Conservation (phyloP, 2,888 invertebrate genomes). For the Caenorhabditis macrosperma region DNA sequence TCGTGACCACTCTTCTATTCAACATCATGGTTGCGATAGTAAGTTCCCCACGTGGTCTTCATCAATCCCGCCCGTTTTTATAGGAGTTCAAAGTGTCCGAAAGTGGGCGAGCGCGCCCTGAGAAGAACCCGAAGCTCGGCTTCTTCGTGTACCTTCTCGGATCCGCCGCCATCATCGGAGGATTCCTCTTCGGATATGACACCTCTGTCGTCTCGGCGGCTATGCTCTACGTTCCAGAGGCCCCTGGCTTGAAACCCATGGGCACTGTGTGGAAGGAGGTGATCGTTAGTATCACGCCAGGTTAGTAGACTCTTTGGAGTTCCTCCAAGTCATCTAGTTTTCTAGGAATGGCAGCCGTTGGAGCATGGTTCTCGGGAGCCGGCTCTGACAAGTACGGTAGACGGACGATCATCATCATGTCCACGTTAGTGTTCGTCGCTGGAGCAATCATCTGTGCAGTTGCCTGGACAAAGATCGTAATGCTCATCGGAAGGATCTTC, state of each 20-base stretch:
- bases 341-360: slow-evolving; percentile 79
- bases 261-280: slow-evolving; percentile 73
- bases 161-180: slow-evolving; percentile 71
- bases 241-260: slow-evolving; percentile 69
- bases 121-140: slow-evolving; percentile 55
- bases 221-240: slow-evolving; percentile 71
- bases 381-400: slow-evolving; percentile 82
- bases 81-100: slow-evolving; percentile 58
- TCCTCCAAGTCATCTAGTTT: background rate
- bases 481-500: slow-evolving; percentile 73
- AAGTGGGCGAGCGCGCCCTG: slow-evolving; percentile 59
- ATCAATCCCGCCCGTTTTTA: background rate
- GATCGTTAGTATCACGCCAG: slow-evolving; percentile 75
- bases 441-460: slow-evolving; percentile 82
- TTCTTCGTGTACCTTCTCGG: slow-evolving; percentile 69
- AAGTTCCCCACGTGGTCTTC: background rate
- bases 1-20: background rate
- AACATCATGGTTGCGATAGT: slow-evolving; percentile 53
- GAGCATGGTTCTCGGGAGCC: slow-evolving; percentile 78
- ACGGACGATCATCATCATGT: slow-evolving; percentile 82
- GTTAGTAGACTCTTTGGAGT: slow-evolving; percentile 14
- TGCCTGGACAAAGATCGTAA: slow-evolving; percentile 68
- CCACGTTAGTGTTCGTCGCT: slow-evolving; percentile 81
- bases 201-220: slow-evolving; percentile 83
- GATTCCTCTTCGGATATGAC: slow-evolving; percentile 83